A percentile compares a stretch with the other conserved stretches of the same genome.
Conservation (phyloP, 2,113 vertebrate genomes). For the Ornithorhynchus anatinus region DNA sequence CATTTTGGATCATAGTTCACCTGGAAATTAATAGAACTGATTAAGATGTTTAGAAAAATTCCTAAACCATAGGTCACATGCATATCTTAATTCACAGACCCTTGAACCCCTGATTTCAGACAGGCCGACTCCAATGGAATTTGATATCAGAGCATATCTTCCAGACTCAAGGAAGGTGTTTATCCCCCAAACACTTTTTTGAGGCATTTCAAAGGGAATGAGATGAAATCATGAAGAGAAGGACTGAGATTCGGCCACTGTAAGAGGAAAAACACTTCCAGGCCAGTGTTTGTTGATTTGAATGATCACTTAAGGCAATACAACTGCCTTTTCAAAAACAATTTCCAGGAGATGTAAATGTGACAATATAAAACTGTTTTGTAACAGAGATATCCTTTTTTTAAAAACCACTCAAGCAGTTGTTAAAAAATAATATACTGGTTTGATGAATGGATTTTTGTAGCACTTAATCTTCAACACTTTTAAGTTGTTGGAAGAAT, state of each 20-base stretch:
- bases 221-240: constrained; percentile 14
- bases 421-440: constrained; percentile 23
- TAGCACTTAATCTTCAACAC: background rate
- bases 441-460: constrained; percentile 42
- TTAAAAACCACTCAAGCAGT: constrained; percentile 18
- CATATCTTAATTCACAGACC: no score
- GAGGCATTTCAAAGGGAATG: background rate
- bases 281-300: constrained; percentile 16
- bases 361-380: constrained; percentile 11
- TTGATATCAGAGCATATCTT: background rate
- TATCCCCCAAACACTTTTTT: background rate
- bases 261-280: background rate
- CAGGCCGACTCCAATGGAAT: background rate
- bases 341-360: constrained; percentile 19
- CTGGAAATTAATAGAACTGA: no score
- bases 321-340: constrained; percentile 16
- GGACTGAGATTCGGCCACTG: background rate
- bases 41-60: no score
- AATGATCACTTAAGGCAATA: constrained; percentile 18
- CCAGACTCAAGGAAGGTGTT: background rate
- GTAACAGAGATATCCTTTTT: background rate
- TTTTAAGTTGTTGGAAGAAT: constrained; percentile 28
- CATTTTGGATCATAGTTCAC: no score
- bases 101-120: no score
- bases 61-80: no score